Evolutionary conservation across 2,113 vertebrate genomes (phyloP).

Genomic region (Mesitornis unicolor): DNA sequence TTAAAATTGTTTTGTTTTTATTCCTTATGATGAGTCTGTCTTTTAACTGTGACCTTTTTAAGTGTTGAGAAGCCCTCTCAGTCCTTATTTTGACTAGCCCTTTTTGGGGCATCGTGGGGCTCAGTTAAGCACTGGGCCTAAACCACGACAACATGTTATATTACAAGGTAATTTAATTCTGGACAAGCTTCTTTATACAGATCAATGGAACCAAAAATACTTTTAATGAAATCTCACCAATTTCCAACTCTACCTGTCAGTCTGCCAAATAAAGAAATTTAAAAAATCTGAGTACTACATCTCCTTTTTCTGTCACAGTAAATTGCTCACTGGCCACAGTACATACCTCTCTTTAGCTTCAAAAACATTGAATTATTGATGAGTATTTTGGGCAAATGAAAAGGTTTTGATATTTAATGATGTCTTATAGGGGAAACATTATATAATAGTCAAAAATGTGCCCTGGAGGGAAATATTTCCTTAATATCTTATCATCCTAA

Average conservation of each 20-base stretch:
- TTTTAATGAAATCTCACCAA: neutral
- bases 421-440: neutral
- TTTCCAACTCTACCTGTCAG: neutral
- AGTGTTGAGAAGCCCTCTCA: no score
- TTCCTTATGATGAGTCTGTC: no score
- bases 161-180: neutral
- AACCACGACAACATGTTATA: no score
- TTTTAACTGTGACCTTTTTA: no score
- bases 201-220: neutral
- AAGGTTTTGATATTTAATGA: neutral
- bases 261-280: neutral
- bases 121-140: no score
- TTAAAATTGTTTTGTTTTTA: no score
- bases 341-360: neutral
- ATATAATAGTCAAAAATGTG: neutral
- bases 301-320: neutral
- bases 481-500: neutral
- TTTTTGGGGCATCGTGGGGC: no score
- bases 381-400: neutral
- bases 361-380: neutral
- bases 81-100: no score
- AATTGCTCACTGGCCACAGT: neutral
- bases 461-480: neutral
- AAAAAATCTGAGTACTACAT: neutral
- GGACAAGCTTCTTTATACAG: neutral